These are phyloP conservation scores for Galeopterus variegatus DNA, from an alignment of 2,113 vertebrate species.

Conservation along the genomic window DNA sequence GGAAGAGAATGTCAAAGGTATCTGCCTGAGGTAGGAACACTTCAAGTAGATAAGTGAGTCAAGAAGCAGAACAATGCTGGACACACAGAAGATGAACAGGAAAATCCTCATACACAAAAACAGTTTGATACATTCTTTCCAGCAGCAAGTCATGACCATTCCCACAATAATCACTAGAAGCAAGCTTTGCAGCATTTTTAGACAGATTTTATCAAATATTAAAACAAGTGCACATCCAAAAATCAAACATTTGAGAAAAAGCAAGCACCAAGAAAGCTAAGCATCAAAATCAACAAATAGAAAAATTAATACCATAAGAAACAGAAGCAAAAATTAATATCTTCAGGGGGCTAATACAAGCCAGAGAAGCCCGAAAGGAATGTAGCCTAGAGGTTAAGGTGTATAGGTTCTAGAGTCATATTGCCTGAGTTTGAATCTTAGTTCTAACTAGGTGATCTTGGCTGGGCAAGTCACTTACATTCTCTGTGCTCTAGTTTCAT, in stretches of 20 bases:
- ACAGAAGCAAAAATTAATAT: not conserved
- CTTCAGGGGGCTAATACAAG: not conserved
- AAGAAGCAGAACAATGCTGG: not conserved
- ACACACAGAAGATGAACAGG: not conserved
- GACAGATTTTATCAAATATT: not conserved
- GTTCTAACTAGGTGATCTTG: not conserved
- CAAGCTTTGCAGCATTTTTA: not conserved
- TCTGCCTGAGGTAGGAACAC: not conserved
- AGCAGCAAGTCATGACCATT: not conserved
- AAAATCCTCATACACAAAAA: not conserved
- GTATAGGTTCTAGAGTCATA: not conserved
- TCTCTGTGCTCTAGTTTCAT: not conserved
- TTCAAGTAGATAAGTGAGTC: not conserved
- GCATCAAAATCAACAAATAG: not conserved
- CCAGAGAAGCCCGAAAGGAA: not conserved
- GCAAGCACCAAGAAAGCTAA: slow-evolving; percentile 26
- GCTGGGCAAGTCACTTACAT: not conserved
- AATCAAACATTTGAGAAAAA: slow-evolving; percentile 42
- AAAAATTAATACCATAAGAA: not conserved
- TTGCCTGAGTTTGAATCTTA: not conserved
- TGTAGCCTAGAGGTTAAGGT: not conserved
- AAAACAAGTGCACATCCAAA: not conserved
- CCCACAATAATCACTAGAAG: not conserved
- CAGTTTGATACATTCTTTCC: not conserved
- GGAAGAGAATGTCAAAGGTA: not conserved